Base-by-base conservation (phyloP, 2,113 vertebrate species). In the Hippocampus mohnikei region DNA sequence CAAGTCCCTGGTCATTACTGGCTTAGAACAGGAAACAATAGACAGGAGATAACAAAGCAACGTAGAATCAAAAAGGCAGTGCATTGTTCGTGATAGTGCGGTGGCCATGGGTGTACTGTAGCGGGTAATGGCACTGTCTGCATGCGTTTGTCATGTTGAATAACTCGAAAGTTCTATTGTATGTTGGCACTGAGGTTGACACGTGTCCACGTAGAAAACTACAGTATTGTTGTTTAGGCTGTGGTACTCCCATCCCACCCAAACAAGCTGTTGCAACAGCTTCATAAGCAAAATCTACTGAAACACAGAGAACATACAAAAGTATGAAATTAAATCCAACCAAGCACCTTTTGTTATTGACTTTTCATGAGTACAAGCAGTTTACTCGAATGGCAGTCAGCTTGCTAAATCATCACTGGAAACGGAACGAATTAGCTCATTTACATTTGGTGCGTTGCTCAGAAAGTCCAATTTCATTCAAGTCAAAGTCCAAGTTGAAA, bases 1-100 rank as follows among this genome's bases (percentile, higher is more conserved):
- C 84, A 87, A 91, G 93, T 93, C 92, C 92, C 92, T 93, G 88
- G 91, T 91, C 91, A 91, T 88, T 87, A 93, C 90, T 93, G 91
- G 91, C 91, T 93, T 92, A 88, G 90, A 90, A 93, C 88, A 85
- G 60, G 77, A 86, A 88, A 81, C 76, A 86, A 90, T 81, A 85
- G 86, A 82, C 81, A 81, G 82, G 74, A 71, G 29, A 25, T 8
- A 10, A 52, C 8, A 11, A 76, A 75, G 74, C 1, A 61, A 76
- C 16, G 13, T 33, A 60, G 21, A 55, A 40, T 44, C 10, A 65
- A 40, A 65, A 65, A 41, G 91, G 91, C 91, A 92, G 91, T 93
- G 91, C 88, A 89, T 91, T 91, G 80, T 71, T 90, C 87, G 80
- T 86, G 84, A 83, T 37, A 69, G 69, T 79, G 79, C 69, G 62